Conservation (phyloP, 1,140 invertebrate species). For the Halesus radiatus region DNA sequence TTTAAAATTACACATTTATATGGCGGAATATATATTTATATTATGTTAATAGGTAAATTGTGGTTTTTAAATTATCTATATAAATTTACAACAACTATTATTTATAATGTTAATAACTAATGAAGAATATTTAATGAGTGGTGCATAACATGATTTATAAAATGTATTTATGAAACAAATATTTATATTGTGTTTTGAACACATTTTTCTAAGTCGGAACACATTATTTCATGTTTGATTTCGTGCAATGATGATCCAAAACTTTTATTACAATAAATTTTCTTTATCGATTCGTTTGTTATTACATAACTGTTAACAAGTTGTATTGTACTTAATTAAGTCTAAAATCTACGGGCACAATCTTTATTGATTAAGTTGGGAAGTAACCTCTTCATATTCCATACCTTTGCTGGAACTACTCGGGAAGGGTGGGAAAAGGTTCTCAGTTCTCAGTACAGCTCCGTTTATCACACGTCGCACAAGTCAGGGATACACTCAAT, state of each 20-base stretch:
- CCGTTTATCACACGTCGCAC: no score
- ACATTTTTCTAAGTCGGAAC: conserved; percentile 31
- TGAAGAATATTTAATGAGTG: conserved; percentile 36
- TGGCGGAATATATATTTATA: conserved; percentile 53
- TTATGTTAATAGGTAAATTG: conserved; percentile 46
- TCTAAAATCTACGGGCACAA: no score
- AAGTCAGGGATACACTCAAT: no score
- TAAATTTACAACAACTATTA: conserved; percentile 53
- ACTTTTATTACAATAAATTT: conserved; percentile 15
- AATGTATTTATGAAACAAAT: conserved; percentile 24
- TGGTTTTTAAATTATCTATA: conserved; percentile 38
- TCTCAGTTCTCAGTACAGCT: no score
- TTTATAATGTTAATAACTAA: conserved; percentile 32
- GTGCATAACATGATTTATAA: conserved; percentile 44
- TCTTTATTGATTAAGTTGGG: no score
- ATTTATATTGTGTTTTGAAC: conserved; percentile 30
- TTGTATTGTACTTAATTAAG: no score
- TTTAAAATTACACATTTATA: conserved; percentile 58
- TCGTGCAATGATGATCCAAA: conserved; percentile 10
- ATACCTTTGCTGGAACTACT: no score
- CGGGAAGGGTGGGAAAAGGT: no score
- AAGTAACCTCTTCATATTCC: no score
- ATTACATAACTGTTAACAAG: conserved; percentile 16
- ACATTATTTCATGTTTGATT: conserved; percentile 14
- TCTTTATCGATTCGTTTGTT: background rate